phyloP scores from a whole-genome alignment of 2,888 invertebrate species.

The Patella ulyssiponensis region DNA sequence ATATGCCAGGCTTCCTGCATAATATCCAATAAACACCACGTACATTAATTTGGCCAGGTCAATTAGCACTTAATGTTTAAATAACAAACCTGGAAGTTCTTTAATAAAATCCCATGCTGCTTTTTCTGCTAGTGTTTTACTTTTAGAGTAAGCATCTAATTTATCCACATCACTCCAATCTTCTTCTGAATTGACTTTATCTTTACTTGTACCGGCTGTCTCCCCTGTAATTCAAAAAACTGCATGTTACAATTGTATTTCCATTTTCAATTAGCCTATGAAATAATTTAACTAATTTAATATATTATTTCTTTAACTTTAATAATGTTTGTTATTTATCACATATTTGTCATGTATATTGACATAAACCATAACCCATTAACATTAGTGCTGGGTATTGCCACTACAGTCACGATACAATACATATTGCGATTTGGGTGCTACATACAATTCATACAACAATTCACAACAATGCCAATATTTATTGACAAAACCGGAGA shows the following conservation, averaged over 20 bases:
- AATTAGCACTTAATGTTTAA: no score
- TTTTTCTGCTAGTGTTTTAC: conserved; percentile 75
- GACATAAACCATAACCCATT: no score
- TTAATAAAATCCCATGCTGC: conserved; percentile 76
- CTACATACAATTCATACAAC: no score
- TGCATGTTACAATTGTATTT: not conserved
- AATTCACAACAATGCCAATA: no score
- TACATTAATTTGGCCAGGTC: no score
- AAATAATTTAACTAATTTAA: not conserved
- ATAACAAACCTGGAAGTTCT: conserved; percentile 68
- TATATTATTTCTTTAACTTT: not conserved
- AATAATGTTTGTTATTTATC: not conserved
- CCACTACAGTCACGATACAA: no score
- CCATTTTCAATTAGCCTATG: not conserved
- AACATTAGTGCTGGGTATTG: no score
- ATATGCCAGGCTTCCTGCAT: no score
- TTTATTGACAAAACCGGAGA: no score
- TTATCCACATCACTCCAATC: conserved; percentile 72
- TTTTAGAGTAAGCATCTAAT: conserved; percentile 71
- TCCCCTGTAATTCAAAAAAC: conserved; percentile 28
- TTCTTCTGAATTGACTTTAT: conserved; percentile 71
- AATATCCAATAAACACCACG: no score
- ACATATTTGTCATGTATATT: not conserved
- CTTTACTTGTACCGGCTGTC: conserved; percentile 51
- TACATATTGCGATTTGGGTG: no score